Evolutionary conservation across 2,888 invertebrate genomes (phyloP), one percentile per base, ranked within the genome.

Genomic region (Archips crataeganus): DNA sequence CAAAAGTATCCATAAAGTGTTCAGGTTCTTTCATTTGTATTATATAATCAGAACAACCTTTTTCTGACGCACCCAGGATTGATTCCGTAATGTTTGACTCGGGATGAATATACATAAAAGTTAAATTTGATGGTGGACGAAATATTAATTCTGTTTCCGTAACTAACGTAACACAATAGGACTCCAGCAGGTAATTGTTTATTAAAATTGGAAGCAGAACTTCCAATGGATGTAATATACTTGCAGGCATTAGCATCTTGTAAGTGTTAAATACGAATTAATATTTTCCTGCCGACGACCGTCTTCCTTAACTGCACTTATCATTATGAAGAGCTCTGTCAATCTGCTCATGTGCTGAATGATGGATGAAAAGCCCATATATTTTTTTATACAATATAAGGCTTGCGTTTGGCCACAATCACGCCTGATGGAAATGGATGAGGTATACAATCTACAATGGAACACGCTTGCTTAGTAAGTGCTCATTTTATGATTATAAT

Each of bases 41-140:
- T 4, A 95, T 83, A 72, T 93, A 94, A 83, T 93, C 94, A 11
- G 93, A 93, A 81, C 95, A 95, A 11, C 94, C 95, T 60, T 85
- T 87, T 84, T 94, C 94, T 1, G 92, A 90, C 1, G 88, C 85
- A 36, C 84, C 76, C 0, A 91, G 71, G 75, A 93, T 78, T 64
- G 86, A 82, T 10, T 83, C 68, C 9, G 81, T 76, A 0, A 92
- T 77, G 71, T 79, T 79, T 54, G 78, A 81, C 2, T 79, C 78
- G 3, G 83, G 83, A 47, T 76, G 71, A 34, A 92, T 80, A 68
- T 81, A 81, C 15, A 85, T 85, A 71, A 86, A 87, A 75, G 79
- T 82, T 23, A 65, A 13, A n/a, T 61, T 74, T 34, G 76, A 75
- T 42, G 85, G 75, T 9, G 81, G 74, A 36, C 75, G 75, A 23